phyloP scores from a whole-genome alignment of 2,888 invertebrate species.

The Drosophila borborema region DNA sequence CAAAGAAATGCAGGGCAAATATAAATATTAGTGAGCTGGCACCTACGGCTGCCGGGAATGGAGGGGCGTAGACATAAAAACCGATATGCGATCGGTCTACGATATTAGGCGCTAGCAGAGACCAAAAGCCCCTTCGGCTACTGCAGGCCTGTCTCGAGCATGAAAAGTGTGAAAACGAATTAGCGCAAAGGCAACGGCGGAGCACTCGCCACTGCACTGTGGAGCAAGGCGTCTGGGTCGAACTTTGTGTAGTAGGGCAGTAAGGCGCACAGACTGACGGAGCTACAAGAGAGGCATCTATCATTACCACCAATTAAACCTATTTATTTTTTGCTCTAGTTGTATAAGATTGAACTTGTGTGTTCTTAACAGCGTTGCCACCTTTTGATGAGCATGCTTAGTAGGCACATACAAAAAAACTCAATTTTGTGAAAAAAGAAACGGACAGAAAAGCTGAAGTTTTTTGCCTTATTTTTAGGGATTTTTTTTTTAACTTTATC shows the following conservation, averaged over 20 bases:
- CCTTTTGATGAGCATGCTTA: too few species aligned
- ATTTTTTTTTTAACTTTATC: too few species aligned
- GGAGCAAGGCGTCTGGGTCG: neutral
- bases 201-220: neutral
- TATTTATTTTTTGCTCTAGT: too few species aligned
- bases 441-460: too few species aligned
- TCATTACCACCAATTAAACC: too few species aligned
- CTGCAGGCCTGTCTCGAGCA: slow-evolving; percentile 58
- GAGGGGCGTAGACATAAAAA: slow-evolving; percentile 27
- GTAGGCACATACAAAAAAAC: too few species aligned
- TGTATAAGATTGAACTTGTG: too few species aligned
- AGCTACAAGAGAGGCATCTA: too few species aligned
- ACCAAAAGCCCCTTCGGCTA: slow-evolving; percentile 57
- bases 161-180: slow-evolving; percentile 80
- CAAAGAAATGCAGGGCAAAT: slow-evolving; percentile 78
- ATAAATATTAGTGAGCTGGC: slow-evolving; percentile 67
- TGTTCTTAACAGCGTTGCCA: too few species aligned
- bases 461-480: too few species aligned
- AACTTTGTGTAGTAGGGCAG: slow-evolving; percentile 36
- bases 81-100: slow-evolving; percentile 52
- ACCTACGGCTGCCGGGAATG: slow-evolving; percentile 31
- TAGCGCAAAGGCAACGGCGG: slow-evolving; percentile 47
- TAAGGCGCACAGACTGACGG: slow-evolving; percentile 17
- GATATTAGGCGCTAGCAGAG: slow-evolving; percentile 66
- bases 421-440: too few species aligned